Percentiles rank a stretch among this genome's conserved stretches.
These are phyloP conservation scores for Anastrepha obliqua DNA, from an alignment of 1,140 invertebrate species.

Conservation along the genomic window DNA sequence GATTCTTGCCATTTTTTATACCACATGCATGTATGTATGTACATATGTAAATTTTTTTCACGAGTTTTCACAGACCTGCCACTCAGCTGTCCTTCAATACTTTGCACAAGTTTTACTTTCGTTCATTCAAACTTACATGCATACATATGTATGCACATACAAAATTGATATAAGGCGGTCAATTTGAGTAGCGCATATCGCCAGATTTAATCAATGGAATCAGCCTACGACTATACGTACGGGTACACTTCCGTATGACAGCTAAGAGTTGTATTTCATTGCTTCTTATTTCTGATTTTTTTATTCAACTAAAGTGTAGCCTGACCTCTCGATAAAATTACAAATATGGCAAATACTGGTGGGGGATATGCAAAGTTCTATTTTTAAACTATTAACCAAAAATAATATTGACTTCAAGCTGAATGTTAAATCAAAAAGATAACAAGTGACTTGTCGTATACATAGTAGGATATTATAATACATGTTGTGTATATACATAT, in stretches of 20 bases:
- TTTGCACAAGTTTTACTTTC: conserved; percentile 9
- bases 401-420: neutral
- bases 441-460: neutral
- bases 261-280: neutral
- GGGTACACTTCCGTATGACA: conserved; percentile 29
- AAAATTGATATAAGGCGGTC: neutral
- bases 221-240: conserved; percentile 9
- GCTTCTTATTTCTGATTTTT: neutral
- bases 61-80: neutral
- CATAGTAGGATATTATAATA: too few relatives aligned
- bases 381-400: neutral
- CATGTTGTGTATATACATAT: neutral
- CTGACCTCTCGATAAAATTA: neutral
- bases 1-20: neutral
- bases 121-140: neutral
- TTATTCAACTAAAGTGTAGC: neutral
- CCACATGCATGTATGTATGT: too few relatives aligned
- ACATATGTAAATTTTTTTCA: neutral
- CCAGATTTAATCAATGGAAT: conserved; percentile 34
- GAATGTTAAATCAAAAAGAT: neutral
- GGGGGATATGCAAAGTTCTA: conserved; percentile 20
- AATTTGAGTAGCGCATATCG: neutral
- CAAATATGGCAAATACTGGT: conserved; percentile 20
- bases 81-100: conserved; percentile 30
- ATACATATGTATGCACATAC: neutral